These are phyloP conservation scores for Microhierax caerulescens DNA, from an alignment of 2,797 vertebrate genomes.

Conservation along the genomic window DNA sequence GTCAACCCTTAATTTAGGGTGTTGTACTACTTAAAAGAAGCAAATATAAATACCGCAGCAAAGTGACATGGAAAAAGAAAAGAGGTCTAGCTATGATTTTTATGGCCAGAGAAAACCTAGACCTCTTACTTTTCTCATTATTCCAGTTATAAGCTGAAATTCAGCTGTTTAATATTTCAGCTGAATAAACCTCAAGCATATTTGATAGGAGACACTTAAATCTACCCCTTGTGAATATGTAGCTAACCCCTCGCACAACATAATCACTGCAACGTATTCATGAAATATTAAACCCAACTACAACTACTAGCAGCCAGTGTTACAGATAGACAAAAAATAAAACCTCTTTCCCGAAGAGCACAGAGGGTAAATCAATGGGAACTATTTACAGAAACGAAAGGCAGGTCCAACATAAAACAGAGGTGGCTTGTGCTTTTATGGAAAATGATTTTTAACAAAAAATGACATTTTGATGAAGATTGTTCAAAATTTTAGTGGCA, in stretches of 20 bases:
- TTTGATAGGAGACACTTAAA: neutral
- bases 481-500: neutral
- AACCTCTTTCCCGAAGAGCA: neutral
- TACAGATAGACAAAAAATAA: neutral
- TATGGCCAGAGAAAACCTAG: neutral
- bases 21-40: constrained; percentile 2
- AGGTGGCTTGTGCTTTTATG: neutral
- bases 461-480: neutral
- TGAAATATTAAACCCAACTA: neutral
- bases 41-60: constrained; percentile 66
- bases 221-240: neutral
- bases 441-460: neutral
- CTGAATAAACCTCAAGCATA: neutral
- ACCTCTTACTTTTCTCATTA: neutral
- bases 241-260: neutral
- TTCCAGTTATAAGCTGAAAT: neutral
- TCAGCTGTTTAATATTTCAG: constrained; percentile 19
- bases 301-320: neutral
- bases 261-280: neutral
- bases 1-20: constrained; percentile 66
- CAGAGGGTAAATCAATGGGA: neutral
- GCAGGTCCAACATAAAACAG: neutral
- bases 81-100: neutral
- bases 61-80: neutral
- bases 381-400: neutral